A percentile compares a stretch with the other conserved stretches of the same genome.
phyloP scores from a whole-genome alignment of 2,113 vertebrate species.

The Hypocryptadius cinnamomeus region DNA sequence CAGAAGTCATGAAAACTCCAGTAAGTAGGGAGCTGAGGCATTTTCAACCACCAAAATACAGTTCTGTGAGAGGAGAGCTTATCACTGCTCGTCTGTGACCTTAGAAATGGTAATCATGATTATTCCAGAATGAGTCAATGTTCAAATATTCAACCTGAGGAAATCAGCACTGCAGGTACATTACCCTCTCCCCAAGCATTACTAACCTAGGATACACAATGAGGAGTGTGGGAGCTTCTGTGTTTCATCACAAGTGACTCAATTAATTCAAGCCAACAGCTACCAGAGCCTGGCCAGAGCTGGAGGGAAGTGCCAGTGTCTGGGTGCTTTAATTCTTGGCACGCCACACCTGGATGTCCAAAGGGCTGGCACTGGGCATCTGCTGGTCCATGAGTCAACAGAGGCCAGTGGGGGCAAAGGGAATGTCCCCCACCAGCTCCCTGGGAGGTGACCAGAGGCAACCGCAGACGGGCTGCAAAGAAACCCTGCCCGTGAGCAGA shows the following conservation, averaged over 20 bases:
- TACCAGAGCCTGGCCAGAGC: not conserved
- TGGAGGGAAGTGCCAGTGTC: not conserved
- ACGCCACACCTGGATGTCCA: not conserved
- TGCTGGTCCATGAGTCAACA: not conserved
- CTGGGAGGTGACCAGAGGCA: not conserved
- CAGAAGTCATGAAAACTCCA: not conserved
- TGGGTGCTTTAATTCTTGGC: not conserved
- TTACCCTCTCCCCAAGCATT: not conserved
- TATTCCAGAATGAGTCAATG: not conserved
- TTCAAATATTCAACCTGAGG: not conserved
- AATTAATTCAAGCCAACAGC: not conserved
- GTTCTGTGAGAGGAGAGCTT: not conserved
- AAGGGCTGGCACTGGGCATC: not conserved
- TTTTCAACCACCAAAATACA: not conserved
- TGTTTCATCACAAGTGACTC: not conserved
- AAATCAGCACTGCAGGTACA: not conserved
- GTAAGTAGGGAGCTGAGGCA: not conserved
- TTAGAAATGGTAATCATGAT: not conserved
- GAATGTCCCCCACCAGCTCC: not conserved
- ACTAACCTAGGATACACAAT: not conserved
- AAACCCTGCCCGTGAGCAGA: not conserved
- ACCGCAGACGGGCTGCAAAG: not conserved
- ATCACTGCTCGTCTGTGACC: not conserved
- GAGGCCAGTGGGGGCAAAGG: not conserved
- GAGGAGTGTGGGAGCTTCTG: not conserved